A percentile compares a stretch with the other conserved stretches of the same genome.
phyloP scores from a whole-genome alignment of 2,888 invertebrate genomes.

The Ormyrus thymus region DNA sequence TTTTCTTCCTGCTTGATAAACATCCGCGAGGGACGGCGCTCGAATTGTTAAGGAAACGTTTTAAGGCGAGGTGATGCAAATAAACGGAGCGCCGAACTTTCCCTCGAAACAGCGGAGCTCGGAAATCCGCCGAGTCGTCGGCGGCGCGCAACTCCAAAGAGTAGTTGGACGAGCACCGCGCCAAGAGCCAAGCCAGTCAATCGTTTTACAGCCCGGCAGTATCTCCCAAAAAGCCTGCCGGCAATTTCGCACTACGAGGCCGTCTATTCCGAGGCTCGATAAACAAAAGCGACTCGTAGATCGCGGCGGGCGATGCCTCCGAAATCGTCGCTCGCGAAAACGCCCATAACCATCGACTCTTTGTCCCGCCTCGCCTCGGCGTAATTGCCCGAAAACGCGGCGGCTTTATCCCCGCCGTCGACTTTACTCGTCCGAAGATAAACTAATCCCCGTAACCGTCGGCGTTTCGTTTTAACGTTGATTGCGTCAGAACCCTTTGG shows the following conservation, averaged over 20 bases:
- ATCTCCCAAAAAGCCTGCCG: constrained; percentile 20
- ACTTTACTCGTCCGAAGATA: constrained; percentile 66
- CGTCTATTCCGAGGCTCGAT: constrained; percentile 19
- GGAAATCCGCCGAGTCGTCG: not conserved
- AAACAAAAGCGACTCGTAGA: constrained; percentile 49
- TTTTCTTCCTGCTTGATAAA: not conserved
- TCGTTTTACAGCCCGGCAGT: constrained; percentile 44
- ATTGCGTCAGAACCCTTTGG: constrained; percentile 74
- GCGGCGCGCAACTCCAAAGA: constrained; percentile 31
- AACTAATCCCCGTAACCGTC: constrained; percentile 74
- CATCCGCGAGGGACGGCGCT: too few species aligned
- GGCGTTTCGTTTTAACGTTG: constrained; percentile 74
- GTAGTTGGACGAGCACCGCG: not conserved
- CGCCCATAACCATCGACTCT: constrained; percentile 53
- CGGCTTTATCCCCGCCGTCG: constrained; percentile 37
- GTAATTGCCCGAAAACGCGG: constrained; percentile 56
- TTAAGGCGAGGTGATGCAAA: too few species aligned
- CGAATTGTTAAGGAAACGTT: too few species aligned
- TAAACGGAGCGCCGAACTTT: constrained; percentile 26
- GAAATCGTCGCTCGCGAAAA: not conserved
- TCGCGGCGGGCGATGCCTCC: constrained; percentile 27
- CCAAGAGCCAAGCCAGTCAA: constrained; percentile 19
- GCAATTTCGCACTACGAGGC: constrained; percentile 5
- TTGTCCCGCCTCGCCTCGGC: constrained; percentile 43
- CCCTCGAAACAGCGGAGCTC: constrained; percentile 44